Evolutionary conservation across 2,888 invertebrate genomes (phyloP), one percentile per base, ranked within the genome.

Genomic region (Parasteatoda lunata): DNA sequence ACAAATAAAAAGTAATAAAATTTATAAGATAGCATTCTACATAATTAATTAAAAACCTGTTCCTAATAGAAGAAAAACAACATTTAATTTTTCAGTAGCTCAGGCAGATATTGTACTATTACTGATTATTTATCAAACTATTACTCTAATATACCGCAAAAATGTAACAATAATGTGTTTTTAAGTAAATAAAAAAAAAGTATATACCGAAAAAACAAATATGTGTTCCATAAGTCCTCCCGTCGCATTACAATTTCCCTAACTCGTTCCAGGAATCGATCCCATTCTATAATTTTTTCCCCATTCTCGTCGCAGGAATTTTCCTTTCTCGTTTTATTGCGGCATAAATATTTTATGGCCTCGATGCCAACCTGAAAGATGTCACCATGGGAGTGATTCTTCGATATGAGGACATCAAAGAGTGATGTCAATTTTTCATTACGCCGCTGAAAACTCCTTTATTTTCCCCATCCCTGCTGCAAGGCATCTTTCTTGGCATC

Each of bases 291-390:
- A 45, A 68, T 45, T 68, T 68, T 68, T 68, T 68, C 66, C 66
- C 66, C 66, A 7, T 68, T 68, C 45, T 68, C 4, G 30, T 30
- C 9, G 9, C 15, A 9, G 30, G 15, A 68, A 15, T 70, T 78
- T 69, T 52, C 54, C 69, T 77, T 52, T 77, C 68, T 15, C 70
- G 69, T 59, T 78, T 78, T 78, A 78, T 78, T 78, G 70, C 78
- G n/a, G 48, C 78, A 70, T 78, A 78, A 78, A 78, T 78, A 70
- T 78, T 78, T 78, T 68, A 78, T 78, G 70, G 54, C 48, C n/a
- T 49, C 70, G 4, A 70, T 70, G 70, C 47, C 59, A 59, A 49
- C 59, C 59, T 13, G 64, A 78, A 59, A 78, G 45, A 78, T 70
- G 78, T 70, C 70, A 78, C 70, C 78, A 4, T 45, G 78, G 59